Evolutionary conservation across 1,140 invertebrate species (phyloP).

Genomic region (Listronotus bonariensis): DNA sequence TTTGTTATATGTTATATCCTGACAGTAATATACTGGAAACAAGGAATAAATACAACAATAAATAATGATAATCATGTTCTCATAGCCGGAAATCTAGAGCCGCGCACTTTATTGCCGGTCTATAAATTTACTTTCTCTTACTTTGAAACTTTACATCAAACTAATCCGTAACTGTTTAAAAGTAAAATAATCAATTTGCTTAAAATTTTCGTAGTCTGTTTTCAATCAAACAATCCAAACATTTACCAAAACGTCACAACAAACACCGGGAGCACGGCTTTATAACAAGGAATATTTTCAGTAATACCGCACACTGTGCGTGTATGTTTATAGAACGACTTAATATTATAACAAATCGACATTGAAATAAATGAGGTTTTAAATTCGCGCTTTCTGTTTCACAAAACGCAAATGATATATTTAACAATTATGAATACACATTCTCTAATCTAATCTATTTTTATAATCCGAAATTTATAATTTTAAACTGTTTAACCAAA

Average conservation of each 20-base stretch:
- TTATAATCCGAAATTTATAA: conserved; percentile 5
- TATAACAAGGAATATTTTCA: conserved; percentile 23
- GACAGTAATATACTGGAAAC: conserved; percentile 17
- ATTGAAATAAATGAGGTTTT: conserved; percentile 28
- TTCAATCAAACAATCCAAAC: conserved; percentile 48
- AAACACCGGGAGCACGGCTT: conserved; percentile 23
- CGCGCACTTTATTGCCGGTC: conserved; percentile 18
- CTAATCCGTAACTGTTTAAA: conserved; percentile 30
- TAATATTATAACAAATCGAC: conserved; percentile 33
- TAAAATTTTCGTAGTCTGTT: conserved; percentile 42
- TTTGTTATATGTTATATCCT: conserved; percentile 20
- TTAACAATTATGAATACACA: conserved; percentile 12
- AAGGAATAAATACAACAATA: conserved; percentile 31
- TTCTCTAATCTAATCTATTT: conserved; percentile 26
- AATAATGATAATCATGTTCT: conserved; percentile 35
- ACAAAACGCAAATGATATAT: no score
- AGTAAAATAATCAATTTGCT: conserved; percentile 38
- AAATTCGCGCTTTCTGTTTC: conserved; percentile 16
- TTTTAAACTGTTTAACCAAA: conserved; percentile 12
- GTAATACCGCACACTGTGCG: conserved; percentile 10
- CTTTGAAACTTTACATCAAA: conserved; percentile 27
- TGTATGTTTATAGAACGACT: conserved; percentile 24
- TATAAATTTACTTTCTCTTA: conserved; percentile 35
- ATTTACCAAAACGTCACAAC: conserved; percentile 48
- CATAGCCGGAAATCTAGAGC: conserved; percentile 17